Evolutionary conservation across 2,888 invertebrate genomes (phyloP), one percentile per base, ranked within the genome.

Genomic region (Leptinotarsa tumamoca): DNA sequence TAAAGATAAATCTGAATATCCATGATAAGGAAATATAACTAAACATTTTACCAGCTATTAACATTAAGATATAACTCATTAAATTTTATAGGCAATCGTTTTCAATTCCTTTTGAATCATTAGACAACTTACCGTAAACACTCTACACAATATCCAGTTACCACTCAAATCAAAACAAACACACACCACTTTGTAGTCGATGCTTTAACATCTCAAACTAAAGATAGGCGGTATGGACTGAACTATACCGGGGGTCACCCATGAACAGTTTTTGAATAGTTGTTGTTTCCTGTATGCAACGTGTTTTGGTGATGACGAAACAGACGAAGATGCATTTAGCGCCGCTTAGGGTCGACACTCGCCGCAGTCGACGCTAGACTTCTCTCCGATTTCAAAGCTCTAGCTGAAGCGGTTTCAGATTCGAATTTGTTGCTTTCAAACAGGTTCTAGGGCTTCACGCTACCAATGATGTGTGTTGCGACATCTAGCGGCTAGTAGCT

Each of bases 401-500:
- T 78, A 56, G 70, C 61, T 43, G 71, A 79, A 81, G 81, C 82
- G 81, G 82, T 81, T 82, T 78, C 70, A 77, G 76, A 81, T 83
- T 82, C 80, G 80, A 82, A 82, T 81, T 82, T 80, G 68, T 80
- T 79, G 80, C 73, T 74, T 78, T 80, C 79, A 83, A 82, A 83
- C 83, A 81, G 82, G 83, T 83, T 83, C 76, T 72, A 10, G 21
- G 49, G 49, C 49, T 58, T 58, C 21, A 21, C 17, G 23, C 4
- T 21, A 15, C 23, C 10, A 14, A 14, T 14, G 21, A 15, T 4
- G 5, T 4, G 21, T 23, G 14, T 4, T 4, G 21, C 17, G 58
- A 58, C 58, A 58, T 58, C 58, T 58, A 58, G 58, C 0, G 1
- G 58, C 4, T 3, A 27, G 4, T 14, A 58, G 58, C 23, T 13